A percentile compares a stretch with the other conserved stretches of the same genome.
Conservation (phyloP, 1,140 invertebrate species). For the Anastrepha ludens region DNA sequence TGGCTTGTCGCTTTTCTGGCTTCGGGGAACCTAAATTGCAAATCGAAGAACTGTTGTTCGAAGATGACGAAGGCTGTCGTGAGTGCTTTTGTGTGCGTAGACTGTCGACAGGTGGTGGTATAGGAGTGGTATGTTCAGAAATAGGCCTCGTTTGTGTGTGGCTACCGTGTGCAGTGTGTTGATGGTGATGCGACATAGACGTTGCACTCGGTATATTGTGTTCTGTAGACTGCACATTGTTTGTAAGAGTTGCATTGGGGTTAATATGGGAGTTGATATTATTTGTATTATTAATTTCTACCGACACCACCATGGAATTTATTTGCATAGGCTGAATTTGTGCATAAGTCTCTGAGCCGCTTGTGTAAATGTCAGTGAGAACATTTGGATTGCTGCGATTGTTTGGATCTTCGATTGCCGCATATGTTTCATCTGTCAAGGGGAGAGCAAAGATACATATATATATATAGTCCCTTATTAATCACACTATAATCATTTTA, state of each 20-base stretch:
- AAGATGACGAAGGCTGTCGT: conserved; percentile 81
- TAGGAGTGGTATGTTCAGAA: conserved; percentile 59
- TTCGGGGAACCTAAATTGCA: conserved; percentile 86
- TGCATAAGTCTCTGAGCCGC: conserved; percentile 91
- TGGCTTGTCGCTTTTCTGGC: conserved; percentile 90
- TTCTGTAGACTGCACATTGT: neutral
- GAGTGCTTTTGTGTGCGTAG: conserved; percentile 72
- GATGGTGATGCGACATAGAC: conserved; percentile 34
- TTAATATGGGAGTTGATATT: conserved; percentile 54
- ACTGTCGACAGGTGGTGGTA: conserved; percentile 70
- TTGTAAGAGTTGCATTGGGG: neutral
- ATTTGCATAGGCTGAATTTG: conserved; percentile 83
- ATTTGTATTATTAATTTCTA: conserved; percentile 73
- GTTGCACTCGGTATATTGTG: neutral
- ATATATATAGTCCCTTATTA: neutral
- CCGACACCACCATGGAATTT: conserved; percentile 76
- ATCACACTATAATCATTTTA: neutral
- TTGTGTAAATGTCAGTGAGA: conserved; percentile 78
- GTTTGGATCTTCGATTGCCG: conserved; percentile 88
- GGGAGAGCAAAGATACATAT: conserved; percentile 22
- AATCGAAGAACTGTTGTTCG: conserved; percentile 83
- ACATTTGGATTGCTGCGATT: conserved; percentile 77
- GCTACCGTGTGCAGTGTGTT: neutral
- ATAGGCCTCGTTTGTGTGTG: conserved; percentile 16
- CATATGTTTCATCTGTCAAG: conserved; percentile 88